These are phyloP conservation scores for Syngnathoides biaculeatus DNA, from an alignment of 2,113 vertebrate species.

Conservation along the genomic window DNA sequence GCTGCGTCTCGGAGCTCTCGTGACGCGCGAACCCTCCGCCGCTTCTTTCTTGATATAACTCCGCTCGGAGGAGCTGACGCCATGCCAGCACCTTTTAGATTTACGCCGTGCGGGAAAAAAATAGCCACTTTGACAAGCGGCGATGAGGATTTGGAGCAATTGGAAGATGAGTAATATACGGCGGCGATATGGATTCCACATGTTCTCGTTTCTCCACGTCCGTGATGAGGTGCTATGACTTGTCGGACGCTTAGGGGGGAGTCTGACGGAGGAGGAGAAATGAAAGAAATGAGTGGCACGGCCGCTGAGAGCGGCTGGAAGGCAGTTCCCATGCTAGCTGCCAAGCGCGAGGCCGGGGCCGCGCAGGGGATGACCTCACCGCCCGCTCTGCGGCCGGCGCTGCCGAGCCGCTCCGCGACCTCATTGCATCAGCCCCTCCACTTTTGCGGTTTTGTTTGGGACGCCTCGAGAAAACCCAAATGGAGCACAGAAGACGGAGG, in stretches of 20 bases:
- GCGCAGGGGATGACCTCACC: conserved; percentile 65
- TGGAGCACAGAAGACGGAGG: conserved; percentile 65
- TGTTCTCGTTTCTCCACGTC: conserved; percentile 34
- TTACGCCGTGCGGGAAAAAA: conserved; percentile 46
- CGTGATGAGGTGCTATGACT: conserved; percentile 64
- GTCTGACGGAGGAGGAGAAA: conserved; percentile 23
- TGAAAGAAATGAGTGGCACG: conserved; percentile 25
- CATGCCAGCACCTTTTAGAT: conserved; percentile 28
- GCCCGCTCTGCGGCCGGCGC: conserved; percentile 44
- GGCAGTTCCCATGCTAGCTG: conserved; percentile 67
- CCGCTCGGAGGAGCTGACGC: not conserved
- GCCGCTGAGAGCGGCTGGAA: conserved; percentile 50
- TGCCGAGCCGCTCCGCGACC: conserved; percentile 42
- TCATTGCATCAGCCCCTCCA: conserved; percentile 47
- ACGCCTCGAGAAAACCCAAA: conserved; percentile 64
- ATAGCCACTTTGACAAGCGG: conserved; percentile 25
- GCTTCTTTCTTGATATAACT: not conserved
- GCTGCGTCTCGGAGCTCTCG: not conserved
- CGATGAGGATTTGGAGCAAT: conserved; percentile 29
- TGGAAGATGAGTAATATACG: conserved; percentile 52
- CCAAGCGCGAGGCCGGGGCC: conserved; percentile 58
- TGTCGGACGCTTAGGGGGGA: conserved; percentile 37
- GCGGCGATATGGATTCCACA: conserved; percentile 62
- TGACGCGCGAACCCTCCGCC: not conserved
- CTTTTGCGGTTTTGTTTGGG: conserved; percentile 69